Percentiles rank a stretch among this genome's conserved stretches.
Evolutionary conservation across 2,888 invertebrate species (phyloP).

Genomic region (Cepaea hortensis): DNA sequence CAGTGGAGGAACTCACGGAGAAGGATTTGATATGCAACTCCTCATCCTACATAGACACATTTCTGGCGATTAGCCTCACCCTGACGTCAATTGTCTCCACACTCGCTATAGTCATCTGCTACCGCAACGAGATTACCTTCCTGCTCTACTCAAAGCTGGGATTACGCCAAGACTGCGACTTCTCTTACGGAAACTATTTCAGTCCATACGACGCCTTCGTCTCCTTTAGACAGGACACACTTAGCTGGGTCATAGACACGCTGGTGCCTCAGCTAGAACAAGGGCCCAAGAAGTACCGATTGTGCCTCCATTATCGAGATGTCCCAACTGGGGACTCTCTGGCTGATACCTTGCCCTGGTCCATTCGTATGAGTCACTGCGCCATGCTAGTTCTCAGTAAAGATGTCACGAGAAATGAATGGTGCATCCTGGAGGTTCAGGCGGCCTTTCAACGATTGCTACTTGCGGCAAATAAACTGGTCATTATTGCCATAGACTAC

Average conservation of each 20-base stretch:
- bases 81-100: constrained; percentile 46
- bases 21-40: constrained; percentile 42
- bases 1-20: constrained; percentile 41
- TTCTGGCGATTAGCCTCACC: constrained; percentile 42
- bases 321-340: constrained; percentile 77
- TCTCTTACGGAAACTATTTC: constrained; percentile 44
- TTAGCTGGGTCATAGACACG: constrained; percentile 89
- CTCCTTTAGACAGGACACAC: constrained; percentile 87
- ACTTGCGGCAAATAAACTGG: constrained; percentile 42
- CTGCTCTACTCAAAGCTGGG: constrained; percentile 54
- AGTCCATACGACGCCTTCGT: constrained; percentile 88
- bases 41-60: constrained; percentile 40
- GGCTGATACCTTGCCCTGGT: constrained; percentile 84
- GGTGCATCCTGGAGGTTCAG: constrained; percentile 52
- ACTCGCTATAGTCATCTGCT: constrained; percentile 40
- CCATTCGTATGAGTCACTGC: constrained; percentile 48
- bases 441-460: constrained; percentile 48
- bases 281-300: constrained; percentile 78
- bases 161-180: constrained; percentile 51
- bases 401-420: constrained; percentile 50
- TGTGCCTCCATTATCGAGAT: constrained; percentile 65
- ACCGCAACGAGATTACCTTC: constrained; percentile 48
- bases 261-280: constrained; percentile 88
- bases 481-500: constrained; percentile 44
- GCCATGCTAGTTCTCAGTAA: constrained; percentile 50